Evolutionary conservation across 2,113 vertebrate species (phyloP).

Genomic region (Phalacrocorax pelagicus): DNA sequence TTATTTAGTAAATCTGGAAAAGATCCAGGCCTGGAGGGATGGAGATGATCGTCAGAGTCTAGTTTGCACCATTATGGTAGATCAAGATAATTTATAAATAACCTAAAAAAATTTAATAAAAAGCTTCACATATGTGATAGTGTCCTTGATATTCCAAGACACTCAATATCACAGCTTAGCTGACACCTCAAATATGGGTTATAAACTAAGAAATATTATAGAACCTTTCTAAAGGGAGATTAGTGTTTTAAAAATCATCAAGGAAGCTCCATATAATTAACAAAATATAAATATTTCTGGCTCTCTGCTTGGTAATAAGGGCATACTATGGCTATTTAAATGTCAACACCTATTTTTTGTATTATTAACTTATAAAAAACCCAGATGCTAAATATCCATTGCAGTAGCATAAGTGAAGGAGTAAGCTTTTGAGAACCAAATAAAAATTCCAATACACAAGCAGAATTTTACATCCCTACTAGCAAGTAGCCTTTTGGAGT

Average conservation of each 20-base stretch:
- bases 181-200: neutral
- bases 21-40: neutral
- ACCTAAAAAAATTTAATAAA: neutral
- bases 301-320: neutral
- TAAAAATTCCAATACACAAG: neutral
- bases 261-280: neutral
- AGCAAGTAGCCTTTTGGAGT: neutral
- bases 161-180: neutral
- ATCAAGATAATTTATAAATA: neutral
- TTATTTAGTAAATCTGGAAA: neutral
- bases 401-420: neutral
- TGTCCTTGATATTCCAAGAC: neutral
- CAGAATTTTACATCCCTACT: neutral
- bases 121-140: neutral
- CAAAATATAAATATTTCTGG: constrained; percentile 6
- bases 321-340: neutral
- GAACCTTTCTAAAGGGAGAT: neutral
- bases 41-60: neutral
- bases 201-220: neutral
- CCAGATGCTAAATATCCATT: neutral
- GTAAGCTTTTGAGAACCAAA: neutral
- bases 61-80: neutral
- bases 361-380: neutral
- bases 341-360: neutral
- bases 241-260: neutral